Evolutionary conservation across 2,797 vertebrate genomes (phyloP).

Genomic region (Masticophis lateralis): DNA sequence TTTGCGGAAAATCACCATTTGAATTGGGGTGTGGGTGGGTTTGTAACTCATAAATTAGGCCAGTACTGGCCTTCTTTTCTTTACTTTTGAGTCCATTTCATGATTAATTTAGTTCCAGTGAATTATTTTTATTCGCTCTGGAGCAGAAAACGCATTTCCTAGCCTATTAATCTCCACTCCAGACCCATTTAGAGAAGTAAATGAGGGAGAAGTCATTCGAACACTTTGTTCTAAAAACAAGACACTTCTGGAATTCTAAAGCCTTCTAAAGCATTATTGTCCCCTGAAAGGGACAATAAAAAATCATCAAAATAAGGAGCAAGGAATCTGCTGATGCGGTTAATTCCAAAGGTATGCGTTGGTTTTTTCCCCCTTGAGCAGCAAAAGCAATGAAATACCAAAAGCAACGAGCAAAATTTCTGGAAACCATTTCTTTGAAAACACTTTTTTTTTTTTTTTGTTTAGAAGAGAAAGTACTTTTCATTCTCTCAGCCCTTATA

Average conservation of each 20-base stretch:
- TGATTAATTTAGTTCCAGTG: slow-evolving; percentile 62
- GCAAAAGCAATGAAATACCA: background rate
- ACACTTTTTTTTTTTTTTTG: background rate
- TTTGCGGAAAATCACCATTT: slow-evolving; percentile 27
- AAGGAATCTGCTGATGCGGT: background rate
- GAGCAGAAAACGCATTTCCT: slow-evolving; percentile 44
- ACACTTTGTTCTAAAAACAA: slow-evolving; percentile 20
- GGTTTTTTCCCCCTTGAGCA: background rate
- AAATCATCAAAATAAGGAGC: slow-evolving; percentile 8
- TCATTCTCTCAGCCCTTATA: background rate
- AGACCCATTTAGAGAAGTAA: slow-evolving; percentile 39
- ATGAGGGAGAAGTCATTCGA: slow-evolving; percentile 8
- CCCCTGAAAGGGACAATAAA: slow-evolving; percentile 17
- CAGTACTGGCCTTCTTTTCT: slow-evolving; percentile 39
- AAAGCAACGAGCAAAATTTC: background rate
- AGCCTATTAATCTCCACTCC: slow-evolving; percentile 44
- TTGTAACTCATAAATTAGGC: slow-evolving; percentile 56
- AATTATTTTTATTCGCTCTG: slow-evolving; percentile 51
- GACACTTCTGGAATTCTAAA: slow-evolving; percentile 31
- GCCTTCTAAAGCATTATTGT: background rate
- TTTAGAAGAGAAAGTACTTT: background rate
- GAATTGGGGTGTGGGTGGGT: slow-evolving; percentile 7
- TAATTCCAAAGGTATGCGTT: background rate
- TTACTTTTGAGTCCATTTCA: slow-evolving; percentile 44
- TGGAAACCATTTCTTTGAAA: background rate